Evolutionary conservation across 1,140 invertebrate species (phyloP), one percentile per base, ranked within the genome.

Genomic region (Drosophila kikkawai): DNA sequence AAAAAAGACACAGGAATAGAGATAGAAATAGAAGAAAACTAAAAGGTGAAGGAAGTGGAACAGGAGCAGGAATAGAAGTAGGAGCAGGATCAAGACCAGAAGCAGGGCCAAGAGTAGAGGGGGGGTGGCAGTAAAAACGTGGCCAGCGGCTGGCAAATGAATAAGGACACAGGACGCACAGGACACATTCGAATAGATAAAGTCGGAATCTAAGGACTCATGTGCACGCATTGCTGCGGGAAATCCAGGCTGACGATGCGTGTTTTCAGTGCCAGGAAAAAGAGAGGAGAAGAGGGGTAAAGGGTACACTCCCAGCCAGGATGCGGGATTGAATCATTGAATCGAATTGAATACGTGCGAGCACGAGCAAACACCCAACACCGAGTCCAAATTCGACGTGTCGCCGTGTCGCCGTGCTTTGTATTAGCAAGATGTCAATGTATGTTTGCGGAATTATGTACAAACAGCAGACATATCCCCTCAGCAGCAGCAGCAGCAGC

Each of bases 291-390:
- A 13, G 17, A 36, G 44, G 26, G 26, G 26, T 7, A 29, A 36
- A 36, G 26, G 26, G 26, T 7, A 29, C 26, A n/a, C 26, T 29
- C 0, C 5, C 26, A 29, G 26, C 79, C 75, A 44, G 80, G 68
- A 87, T 80, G 57, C 48, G 29, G 81, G 79, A 87, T 86, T 86
- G 82, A 86, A 82, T 87, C 85, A 90, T 90, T 90, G 85, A 90
- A 90, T 90, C 82, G 85, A 90, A 90, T 90, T 90, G 85, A 90
- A 90, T 90, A 90, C 85, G 85, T 90, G 85, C 67, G 60, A 79
- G 78, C 84, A 88, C 80, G 84, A 67, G 79, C 74, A 66, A 44
- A 9, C 42, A 45, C 19, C 19, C 55, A 17, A 19, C 50, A 29
- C 32, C 65, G 44, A 63, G 63, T 19, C 32, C 75, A 47, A 70